phyloP scores from a whole-genome alignment of 2,888 invertebrate genomes.

The Polyploca ridens region DNA sequence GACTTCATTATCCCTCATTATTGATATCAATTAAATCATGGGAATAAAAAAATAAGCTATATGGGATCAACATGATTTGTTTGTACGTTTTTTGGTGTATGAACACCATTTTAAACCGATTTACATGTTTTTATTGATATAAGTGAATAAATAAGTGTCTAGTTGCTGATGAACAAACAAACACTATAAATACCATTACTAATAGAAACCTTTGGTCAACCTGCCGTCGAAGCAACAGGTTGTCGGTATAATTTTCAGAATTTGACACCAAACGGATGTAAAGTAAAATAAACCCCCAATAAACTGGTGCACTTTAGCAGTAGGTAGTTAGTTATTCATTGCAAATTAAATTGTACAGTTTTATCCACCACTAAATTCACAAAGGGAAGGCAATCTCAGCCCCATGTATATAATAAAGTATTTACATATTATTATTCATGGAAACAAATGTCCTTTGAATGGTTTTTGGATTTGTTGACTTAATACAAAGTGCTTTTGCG shows the following conservation, averaged over 20 bases:
- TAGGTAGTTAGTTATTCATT: slow-evolving; percentile 7
- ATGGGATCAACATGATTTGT: no score
- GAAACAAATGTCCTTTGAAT: slow-evolving; percentile 79
- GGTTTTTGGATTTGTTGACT: slow-evolving; percentile 81
- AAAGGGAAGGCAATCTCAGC: slow-evolving; percentile 15
- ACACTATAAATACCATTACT: no score
- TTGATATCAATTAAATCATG: no score
- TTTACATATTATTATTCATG: slow-evolving; percentile 80
- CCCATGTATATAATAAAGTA: slow-evolving; percentile 64
- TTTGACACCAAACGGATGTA: neutral
- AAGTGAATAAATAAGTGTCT: no score
- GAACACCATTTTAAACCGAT: no score
- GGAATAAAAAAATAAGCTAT: no score
- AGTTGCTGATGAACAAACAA: no score
- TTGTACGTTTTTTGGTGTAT: no score
- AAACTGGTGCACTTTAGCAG: neutral
- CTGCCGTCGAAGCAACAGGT: neutral
- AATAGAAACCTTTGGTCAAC: neutral
- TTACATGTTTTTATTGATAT: no score
- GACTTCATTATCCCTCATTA: no score
- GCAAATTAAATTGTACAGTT: slow-evolving; percentile 12
- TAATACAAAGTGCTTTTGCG: slow-evolving; percentile 78
- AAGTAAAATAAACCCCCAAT: neutral
- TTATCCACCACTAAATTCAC: slow-evolving; percentile 32
- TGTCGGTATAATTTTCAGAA: neutral